Evolutionary conservation across 23 tunicate species (phyloP), one percentile per base, ranked within the genome.

Genomic region (Ciona savignyi): DNA sequence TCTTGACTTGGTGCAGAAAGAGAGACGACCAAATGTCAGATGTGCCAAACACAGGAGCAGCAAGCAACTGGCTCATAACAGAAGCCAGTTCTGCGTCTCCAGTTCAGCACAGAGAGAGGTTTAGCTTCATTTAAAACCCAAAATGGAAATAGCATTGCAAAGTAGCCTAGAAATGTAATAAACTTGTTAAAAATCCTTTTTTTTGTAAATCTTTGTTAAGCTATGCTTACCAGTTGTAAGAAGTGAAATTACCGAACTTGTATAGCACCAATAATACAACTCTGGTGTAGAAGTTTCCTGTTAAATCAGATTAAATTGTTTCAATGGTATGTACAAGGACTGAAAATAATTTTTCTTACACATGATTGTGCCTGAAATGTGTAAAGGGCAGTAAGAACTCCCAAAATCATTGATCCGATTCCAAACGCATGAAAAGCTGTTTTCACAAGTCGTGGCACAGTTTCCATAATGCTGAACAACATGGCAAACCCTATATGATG

Each of bases 41-140:
- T 62, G 76, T 88, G 96, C 96, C 96, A 88, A n/a, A 88, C 23
- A 68, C 96, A 88, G 4, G 96, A 72, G 34, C 96, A 88, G 72
- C 84, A 82, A 0, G 77, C 20, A 0, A 77, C 87, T 9, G 96
- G 96, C 33, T 78, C 82, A 34, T 88, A 88, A 30, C 96, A 88
- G 9, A 88, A 3, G 24, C 96, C 96, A 32, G 67, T 24, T 61
- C 83, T 70, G 23, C 32, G 79, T 74, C 85, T 76, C 86, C 80
- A 77, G 35, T 87, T 61, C 51, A 87, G 77, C 62, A 87, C 86
- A 0, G 86, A 87, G n/a, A 68, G 25, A 2, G 83, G 95, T 4
- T 72, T 67, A 21, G 65, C 63, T 22, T 68, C 78, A 25, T 88
- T 85, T 15, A 68, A n/a, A 6, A 88, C 15, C 96, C 96, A 88